Percentiles rank a stretch among this genome's conserved stretches.
phyloP scores from a whole-genome alignment of 2,113 vertebrate species.

The Bungarus multicinctus region DNA sequence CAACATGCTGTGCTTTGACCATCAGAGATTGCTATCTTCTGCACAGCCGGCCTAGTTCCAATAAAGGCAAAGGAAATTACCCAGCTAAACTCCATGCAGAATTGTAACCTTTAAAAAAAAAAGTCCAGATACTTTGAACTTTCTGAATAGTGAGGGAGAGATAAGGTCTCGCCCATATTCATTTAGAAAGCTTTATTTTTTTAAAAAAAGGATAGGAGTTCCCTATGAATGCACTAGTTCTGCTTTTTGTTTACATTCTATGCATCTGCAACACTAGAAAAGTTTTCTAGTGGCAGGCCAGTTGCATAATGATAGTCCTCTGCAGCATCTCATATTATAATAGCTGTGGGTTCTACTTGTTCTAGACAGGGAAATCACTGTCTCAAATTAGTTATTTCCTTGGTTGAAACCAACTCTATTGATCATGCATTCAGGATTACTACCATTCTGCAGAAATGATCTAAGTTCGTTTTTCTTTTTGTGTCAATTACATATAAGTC shows the following conservation, averaged over 20 bases:
- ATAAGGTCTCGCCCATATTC: background rate
- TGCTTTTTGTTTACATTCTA: background rate
- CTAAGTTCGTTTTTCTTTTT: background rate
- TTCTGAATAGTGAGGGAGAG: background rate
- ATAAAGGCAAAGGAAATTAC: background rate
- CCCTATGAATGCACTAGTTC: background rate
- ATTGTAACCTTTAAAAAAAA: background rate
- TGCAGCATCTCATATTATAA: background rate
- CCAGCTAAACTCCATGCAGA: background rate
- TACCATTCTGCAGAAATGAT: background rate
- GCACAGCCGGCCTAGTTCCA: background rate
- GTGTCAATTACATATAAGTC: background rate
- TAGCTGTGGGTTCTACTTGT: background rate
- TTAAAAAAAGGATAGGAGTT: background rate
- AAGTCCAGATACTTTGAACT: background rate
- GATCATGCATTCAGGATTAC: background rate
- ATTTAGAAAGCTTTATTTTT: background rate
- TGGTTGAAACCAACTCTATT: background rate
- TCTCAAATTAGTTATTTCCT: background rate
- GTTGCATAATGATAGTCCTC: background rate
- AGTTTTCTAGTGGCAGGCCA: background rate
- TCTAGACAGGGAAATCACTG: background rate
- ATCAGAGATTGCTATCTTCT: background rate
- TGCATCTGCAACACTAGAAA: background rate
- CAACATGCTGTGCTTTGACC: background rate